phyloP scores from a whole-genome alignment of 2,888 invertebrate genomes.

The Hirtodrosophila trivittata region DNA sequence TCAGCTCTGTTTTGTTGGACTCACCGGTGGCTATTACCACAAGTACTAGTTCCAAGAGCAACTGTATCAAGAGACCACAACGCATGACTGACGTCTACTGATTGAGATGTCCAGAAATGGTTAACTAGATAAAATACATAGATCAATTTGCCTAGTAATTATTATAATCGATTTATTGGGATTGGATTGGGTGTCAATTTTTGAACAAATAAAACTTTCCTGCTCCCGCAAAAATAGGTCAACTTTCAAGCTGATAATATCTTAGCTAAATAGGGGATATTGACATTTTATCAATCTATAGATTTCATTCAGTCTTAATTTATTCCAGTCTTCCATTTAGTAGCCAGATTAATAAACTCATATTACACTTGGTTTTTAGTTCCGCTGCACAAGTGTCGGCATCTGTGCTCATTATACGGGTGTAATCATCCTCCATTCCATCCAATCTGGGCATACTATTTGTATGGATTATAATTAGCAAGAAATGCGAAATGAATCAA shows the following conservation, averaged over 20 bases:
- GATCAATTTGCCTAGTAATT: slow-evolving; percentile 25
- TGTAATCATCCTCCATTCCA: slow-evolving; percentile 60
- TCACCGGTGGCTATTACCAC: not conserved
- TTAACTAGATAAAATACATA: not conserved
- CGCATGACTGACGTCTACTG: slow-evolving; percentile 56
- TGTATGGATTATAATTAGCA: not conserved
- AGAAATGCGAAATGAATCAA: not conserved
- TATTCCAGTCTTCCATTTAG: slow-evolving; percentile 51
- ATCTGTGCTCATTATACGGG: slow-evolving; percentile 44
- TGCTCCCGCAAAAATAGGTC: not conserved
- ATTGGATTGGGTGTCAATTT: slow-evolving; percentile 46
- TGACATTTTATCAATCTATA: too few relatives aligned
- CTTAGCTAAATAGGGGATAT: not conserved
- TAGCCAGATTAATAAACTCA: slow-evolving; percentile 63
- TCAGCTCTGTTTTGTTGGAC: slow-evolving; percentile 52
- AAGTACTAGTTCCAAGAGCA: slow-evolving; percentile 21
- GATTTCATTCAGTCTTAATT: too few relatives aligned
- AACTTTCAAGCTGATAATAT: not conserved
- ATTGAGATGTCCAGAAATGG: slow-evolving; percentile 50
- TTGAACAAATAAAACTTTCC: slow-evolving; percentile 30
- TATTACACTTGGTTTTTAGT: slow-evolving; percentile 59
- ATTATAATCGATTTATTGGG: slow-evolving; percentile 1
- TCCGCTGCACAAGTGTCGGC: slow-evolving; percentile 47
- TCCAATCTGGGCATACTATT: slow-evolving; percentile 60
- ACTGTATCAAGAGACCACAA: slow-evolving; percentile 36